Evolutionary conservation across 2,888 invertebrate species (phyloP), one percentile per base, ranked within the genome.

Genomic region (Lutraria lutraria): DNA sequence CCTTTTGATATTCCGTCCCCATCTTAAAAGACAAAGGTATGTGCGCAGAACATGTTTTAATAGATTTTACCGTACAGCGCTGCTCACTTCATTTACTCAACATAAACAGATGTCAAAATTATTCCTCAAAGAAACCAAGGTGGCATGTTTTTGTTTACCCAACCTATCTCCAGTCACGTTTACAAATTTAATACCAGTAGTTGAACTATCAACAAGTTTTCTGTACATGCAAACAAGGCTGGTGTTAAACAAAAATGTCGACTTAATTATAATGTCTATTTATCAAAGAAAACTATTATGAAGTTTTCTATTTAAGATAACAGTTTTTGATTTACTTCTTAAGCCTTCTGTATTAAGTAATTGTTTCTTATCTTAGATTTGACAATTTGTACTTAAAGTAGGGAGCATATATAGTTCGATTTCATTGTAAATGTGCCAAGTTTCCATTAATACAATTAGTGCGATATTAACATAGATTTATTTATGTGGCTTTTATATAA

Each of bases 401-500:
- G 31, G 25, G 4, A 76, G 15, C 76, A 31, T 76, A 34, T 34
- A 16, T 15, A 15, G 16, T 34, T 76, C 16, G 76, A 31, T 76
- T 31, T 76, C 31, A 31, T 76, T 76, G 76, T 34, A 16, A 76
- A 76, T 19, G 76, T 76, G 76, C 34, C 76, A 76, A 76, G 31
- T 34, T 76, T 31, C 76, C 76, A 76, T 76, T 76, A 76, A 72
- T 72, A 31, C 72, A 13, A 63, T 63, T 63, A 68, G 25, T 12
- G 63, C 25, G n/a, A 12, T 80, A n/a, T 54, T 81, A 54, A 81
- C 52, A 16, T 21, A 53, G 43, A 6, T 80, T 80, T 29, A 52
- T 80, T 80, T 80, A 80, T 80, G 52, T 80, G 80, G 21, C 52
- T 80, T 43, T 21, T 80, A 31, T 80, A 52, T 80, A n/a, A n/a